These are phyloP conservation scores for Neolamprologus ventralis DNA, from an alignment of 2,113 vertebrate species.

Conservation along the genomic window DNA sequence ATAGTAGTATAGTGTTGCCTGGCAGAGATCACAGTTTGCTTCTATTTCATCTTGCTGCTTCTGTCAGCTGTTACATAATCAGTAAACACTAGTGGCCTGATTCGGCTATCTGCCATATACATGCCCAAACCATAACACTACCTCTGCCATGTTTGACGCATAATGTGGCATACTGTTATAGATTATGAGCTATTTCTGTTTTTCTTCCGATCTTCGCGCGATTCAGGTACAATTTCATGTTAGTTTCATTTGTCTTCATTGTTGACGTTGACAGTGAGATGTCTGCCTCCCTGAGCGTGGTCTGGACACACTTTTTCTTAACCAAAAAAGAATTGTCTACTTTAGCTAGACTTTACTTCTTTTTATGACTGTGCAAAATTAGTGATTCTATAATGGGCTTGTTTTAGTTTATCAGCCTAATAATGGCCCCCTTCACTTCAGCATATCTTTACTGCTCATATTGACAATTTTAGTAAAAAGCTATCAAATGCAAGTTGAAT, in stretches of 20 bases:
- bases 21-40: neutral
- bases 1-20: rapidly evolving
- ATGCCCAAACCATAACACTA: neutral
- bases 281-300: rapidly evolving
- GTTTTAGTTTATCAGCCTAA: neutral
- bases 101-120: neutral
- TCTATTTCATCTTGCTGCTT: neutral
- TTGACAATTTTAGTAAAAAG: neutral
- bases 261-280: neutral
- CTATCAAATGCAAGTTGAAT: neutral
- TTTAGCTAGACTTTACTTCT: neutral
- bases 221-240: neutral
- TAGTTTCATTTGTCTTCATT: neutral
- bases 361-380: neutral
- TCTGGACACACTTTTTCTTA: neutral
- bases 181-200: neutral
- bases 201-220: rapidly evolving
- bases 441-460: neutral
- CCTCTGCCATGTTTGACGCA: neutral
- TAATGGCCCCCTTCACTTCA: neutral
- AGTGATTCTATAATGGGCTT: neutral
- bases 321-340: neutral
- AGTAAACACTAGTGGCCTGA: neutral
- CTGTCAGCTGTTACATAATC: neutral
- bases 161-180: neutral